Evolutionary conservation across 2,888 invertebrate genomes (phyloP).

Genomic region (Onthophagus sagittarius): DNA sequence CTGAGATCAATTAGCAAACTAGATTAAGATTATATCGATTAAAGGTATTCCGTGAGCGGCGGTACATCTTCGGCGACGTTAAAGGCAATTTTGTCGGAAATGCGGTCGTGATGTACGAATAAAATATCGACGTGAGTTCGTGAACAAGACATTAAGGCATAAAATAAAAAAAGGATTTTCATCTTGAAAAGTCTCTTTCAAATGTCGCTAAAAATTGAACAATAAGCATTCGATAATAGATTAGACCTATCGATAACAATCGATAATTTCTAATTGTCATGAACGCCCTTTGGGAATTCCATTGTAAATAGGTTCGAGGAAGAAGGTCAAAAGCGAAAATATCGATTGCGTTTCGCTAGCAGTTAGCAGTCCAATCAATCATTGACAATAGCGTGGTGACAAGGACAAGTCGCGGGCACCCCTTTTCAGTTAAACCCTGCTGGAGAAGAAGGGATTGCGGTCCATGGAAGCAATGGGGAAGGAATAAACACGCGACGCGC

Average conservation of each 20-base stretch:
- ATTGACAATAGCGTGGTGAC: conserved; percentile 1
- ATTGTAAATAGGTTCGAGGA: conserved; percentile 3
- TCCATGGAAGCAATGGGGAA: background rate
- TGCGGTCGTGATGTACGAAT: background rate
- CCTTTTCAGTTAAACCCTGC: background rate
- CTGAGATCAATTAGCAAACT: conserved; percentile 11
- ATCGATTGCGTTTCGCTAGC: conserved; percentile 4
- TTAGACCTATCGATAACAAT: conserved; percentile 6
- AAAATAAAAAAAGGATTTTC: background rate
- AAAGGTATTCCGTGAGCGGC: background rate
- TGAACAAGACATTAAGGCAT: background rate
- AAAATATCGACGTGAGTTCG: background rate
- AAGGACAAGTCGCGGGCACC: conserved; percentile 2
- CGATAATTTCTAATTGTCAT: conserved; percentile 7
- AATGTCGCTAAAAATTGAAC: background rate
- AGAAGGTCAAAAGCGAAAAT: background rate
- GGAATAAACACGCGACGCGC: background rate
- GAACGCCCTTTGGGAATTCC: background rate
- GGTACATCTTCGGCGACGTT: background rate
- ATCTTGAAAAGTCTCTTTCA: background rate
- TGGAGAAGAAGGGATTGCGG: background rate
- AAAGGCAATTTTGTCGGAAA: background rate
- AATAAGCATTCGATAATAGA: background rate
- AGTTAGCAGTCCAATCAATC: conserved; percentile 4
- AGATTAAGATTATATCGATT: conserved; percentile 12